Percentiles rank a stretch among this genome's conserved stretches.
Evolutionary conservation across 2,888 invertebrate genomes (phyloP).

Genomic region (Patella ulyssiponensis): DNA sequence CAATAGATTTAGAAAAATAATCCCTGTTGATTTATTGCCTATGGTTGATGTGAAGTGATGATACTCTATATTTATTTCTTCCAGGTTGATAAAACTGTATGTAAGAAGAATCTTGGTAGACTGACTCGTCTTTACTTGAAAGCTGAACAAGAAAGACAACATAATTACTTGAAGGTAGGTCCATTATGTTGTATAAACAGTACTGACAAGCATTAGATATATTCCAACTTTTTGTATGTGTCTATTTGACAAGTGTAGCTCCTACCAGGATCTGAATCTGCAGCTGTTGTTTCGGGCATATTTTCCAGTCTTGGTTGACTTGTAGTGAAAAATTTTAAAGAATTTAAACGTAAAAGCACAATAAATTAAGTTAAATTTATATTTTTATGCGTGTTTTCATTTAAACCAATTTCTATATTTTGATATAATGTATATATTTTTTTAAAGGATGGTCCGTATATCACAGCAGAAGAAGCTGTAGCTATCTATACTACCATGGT

Average conservation of each 20-base stretch:
- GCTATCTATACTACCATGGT: conserved; percentile 99
- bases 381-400: too few relatives aligned
- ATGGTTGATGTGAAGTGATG: neutral
- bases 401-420: neutral
- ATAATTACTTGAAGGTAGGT: conserved; percentile 93
- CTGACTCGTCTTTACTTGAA: conserved; percentile 96
- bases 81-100: conserved; percentile 95
- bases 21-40: neutral
- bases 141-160: conserved; percentile 97
- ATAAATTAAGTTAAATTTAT: too few relatives aligned
- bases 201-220: too few relatives aligned
- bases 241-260: too few relatives aligned
- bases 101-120: conserved; percentile 99
- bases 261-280: neutral
- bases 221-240: too few relatives aligned
- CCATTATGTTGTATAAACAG: too few relatives aligned
- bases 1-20: neutral
- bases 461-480: conserved; percentile 99
- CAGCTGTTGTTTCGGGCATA: too few relatives aligned
- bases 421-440: neutral
- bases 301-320: too few relatives aligned
- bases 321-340: too few relatives aligned
- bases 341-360: too few relatives aligned
- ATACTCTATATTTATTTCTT: neutral
- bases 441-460: conserved; percentile 93